Base-by-base conservation (phyloP, 2,888 invertebrate species). In the Hedychridium roseum region DNA sequence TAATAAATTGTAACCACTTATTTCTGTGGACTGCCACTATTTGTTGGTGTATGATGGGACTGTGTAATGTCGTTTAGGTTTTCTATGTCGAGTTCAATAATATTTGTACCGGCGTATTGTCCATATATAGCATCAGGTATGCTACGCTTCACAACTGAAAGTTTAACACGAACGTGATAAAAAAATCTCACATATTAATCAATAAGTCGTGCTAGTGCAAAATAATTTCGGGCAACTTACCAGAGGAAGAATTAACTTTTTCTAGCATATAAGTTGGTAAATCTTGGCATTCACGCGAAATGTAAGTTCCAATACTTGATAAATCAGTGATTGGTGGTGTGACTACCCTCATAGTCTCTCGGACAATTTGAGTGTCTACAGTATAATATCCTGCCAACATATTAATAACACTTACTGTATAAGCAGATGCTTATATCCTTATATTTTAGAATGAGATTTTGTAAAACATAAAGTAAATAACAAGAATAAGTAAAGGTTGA, bases 351-450 rank as follows among this genome's bases (percentile, higher is more conserved):
- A 92, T 90, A 27, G 88, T 85, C 67, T 88, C 86, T 51, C 89
- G 84, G 32, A 94, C 87, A 57, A 88, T 85, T 59, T 86, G 84
- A 31, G 92, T 91, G 74, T 94, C 88, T 35, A 94, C 91, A 70
- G 88, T 86, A 74, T 92, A 92, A 74, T 91, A 90, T 6, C 88
- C 82, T 82, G 43, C n/a, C 50, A 57, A 30, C 55, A 41, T 44
- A 41, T 32, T 38, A 38, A 21, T n/a, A n/a, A n/a, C n/a, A n/a
- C n/a, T n/a, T n/a, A n/a, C n/a, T n/a, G n/a, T n/a, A n/a, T n/a
- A n/a, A n/a, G n/a, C n/a, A n/a, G n/a, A n/a, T n/a, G n/a, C n/a
- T n/a, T n/a, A n/a, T n/a, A n/a, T n/a, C n/a, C n/a, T n/a, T n/a
- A n/a, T n/a, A n/a, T n/a, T n/a, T n/a, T n/a, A 34, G 27, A 18